phyloP scores from a whole-genome alignment of 2,113 vertebrate species.

The Pionites leucogaster region DNA sequence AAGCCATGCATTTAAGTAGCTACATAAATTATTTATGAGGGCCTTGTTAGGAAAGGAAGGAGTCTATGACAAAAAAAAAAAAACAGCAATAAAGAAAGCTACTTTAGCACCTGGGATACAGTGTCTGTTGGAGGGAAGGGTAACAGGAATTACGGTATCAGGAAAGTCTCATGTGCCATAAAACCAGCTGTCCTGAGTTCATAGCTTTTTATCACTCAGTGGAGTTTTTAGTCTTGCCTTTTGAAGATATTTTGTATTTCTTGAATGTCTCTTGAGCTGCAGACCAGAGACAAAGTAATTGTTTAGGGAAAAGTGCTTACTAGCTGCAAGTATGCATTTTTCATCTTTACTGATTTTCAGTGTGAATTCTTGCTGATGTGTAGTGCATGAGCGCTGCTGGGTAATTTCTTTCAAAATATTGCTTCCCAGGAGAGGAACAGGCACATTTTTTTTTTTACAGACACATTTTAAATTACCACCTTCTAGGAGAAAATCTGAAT shows the following conservation, averaged over 20 bases:
- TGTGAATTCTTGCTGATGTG: slow-evolving; percentile 8
- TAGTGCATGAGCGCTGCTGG: neutral
- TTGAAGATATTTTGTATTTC: neutral
- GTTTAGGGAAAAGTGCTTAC: neutral
- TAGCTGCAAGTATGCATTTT: neutral
- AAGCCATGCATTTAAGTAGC: neutral
- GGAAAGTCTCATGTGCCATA: neutral
- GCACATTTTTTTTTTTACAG: neutral
- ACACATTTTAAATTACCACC: neutral
- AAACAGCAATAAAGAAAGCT: neutral
- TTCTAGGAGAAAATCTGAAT: neutral
- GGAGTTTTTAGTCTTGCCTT: neutral
- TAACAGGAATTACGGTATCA: neutral
- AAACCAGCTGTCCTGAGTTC: neutral
- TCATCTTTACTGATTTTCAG: neutral
- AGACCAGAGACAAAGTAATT: neutral
- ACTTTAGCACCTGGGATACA: neutral
- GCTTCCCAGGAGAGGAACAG: neutral
- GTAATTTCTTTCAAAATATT: neutral
- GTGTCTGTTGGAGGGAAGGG: neutral
- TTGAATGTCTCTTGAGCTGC: neutral
- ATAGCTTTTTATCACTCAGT: neutral
- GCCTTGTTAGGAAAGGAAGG: neutral
- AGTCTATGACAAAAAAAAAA: neutral
- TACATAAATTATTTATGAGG: neutral